Evolutionary conservation across 2,888 invertebrate species (phyloP).

Genomic region (Rhingia rostrata): DNA sequence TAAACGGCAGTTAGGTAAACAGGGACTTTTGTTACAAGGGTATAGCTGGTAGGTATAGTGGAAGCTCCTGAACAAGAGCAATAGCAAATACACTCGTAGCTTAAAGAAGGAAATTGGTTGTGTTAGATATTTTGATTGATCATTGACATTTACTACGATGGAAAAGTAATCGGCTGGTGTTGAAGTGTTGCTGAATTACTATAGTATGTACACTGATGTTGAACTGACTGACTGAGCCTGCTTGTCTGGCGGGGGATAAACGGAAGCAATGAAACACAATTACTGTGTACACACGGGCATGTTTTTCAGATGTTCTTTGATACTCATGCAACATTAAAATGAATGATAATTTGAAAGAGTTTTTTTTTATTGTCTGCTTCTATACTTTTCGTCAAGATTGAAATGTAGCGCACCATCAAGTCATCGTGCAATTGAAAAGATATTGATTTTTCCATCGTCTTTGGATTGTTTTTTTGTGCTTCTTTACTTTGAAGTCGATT

Average conservation of each 20-base stretch:
- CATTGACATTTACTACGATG: constrained; percentile 80
- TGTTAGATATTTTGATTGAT: constrained; percentile 80
- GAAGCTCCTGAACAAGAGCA: constrained; percentile 60
- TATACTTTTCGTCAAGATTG: constrained; percentile 38
- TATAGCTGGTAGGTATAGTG: neutral
- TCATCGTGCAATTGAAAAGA: constrained; percentile 46
- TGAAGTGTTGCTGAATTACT: constrained; percentile 69
- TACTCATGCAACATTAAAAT: constrained; percentile 67
- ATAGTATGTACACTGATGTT: constrained; percentile 43
- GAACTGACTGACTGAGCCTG: constrained; percentile 26
- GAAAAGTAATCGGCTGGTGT: constrained; percentile 69
- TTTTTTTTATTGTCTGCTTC: constrained; percentile 21
- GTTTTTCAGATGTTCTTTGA: constrained; percentile 69
- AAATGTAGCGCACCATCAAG: constrained; percentile 50
- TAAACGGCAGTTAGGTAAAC: constrained; percentile 53
- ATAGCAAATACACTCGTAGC: constrained; percentile 45
- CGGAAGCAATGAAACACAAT: constrained; percentile 67
- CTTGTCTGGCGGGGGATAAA: constrained; percentile 28
- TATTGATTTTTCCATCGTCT: constrained; percentile 48
- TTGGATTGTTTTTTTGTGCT: constrained; percentile 16
- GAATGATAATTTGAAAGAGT: constrained; percentile 60
- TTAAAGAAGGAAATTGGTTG: constrained; percentile 71
- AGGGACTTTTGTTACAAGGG: constrained; percentile 47
- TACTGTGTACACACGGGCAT: constrained; percentile 59
- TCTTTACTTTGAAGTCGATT: constrained; percentile 42